phyloP scores from a whole-genome alignment of 1,140 invertebrate genomes.

The Trinorchestia longiramus region DNA sequence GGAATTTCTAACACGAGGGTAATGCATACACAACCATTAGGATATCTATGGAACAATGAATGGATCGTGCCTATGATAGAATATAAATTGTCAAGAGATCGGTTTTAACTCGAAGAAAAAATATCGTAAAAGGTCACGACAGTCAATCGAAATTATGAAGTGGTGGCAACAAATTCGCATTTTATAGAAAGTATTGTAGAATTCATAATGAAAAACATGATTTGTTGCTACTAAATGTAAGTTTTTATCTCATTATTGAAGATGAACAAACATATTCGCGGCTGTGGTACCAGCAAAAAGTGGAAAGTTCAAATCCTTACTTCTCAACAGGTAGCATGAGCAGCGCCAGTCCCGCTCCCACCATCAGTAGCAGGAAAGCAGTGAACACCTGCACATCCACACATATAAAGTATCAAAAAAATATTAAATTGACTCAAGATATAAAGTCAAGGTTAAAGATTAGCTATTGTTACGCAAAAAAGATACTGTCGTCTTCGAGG shows the following conservation, averaged over 20 bases:
- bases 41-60: background rate
- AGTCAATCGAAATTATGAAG: background rate
- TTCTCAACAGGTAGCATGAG: constrained; percentile 7
- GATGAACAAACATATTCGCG: background rate
- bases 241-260: background rate
- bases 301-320: background rate
- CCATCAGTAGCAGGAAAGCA: constrained; percentile 28
- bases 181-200: background rate
- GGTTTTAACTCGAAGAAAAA: background rate
- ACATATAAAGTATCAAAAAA: no score
- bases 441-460: no score
- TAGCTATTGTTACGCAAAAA: no score
- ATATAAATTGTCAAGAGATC: no score
- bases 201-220: background rate
- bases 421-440: no score
- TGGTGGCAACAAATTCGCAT: background rate
- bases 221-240: no score
- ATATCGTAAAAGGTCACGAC: background rate
- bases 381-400: constrained; percentile 25
- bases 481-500: no score
- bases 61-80: background rate
- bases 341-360: constrained; percentile 1
- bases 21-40: background rate
- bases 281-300: background rate
- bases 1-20: background rate